Conservation (phyloP, 2,888 invertebrate genomes). For the Agonopterix subpropinquella region DNA sequence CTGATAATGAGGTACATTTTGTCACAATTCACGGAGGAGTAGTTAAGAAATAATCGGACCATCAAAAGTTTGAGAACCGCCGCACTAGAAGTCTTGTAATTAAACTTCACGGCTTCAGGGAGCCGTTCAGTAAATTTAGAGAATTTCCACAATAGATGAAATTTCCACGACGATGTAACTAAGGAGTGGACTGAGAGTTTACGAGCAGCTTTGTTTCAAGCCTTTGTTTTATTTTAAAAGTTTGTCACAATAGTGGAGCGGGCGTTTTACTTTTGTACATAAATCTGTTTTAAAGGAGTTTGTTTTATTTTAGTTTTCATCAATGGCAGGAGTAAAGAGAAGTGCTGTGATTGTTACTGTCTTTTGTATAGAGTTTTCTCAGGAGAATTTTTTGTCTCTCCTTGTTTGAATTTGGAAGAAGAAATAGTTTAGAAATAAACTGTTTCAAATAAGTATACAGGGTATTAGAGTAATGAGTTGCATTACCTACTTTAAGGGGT, state of each 20-base stretch:
- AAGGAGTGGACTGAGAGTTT: background rate
- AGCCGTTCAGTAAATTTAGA: background rate
- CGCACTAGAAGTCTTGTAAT: conserved; percentile 51
- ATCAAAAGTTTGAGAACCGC: too few relatives aligned
- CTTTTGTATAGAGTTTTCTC: too few relatives aligned
- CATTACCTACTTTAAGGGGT: too few relatives aligned
- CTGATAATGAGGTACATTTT: background rate
- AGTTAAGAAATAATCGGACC: too few relatives aligned
- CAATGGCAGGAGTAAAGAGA: background rate
- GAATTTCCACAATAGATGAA: conserved; percentile 1
- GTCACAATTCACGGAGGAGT: background rate
- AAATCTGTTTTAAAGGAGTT: too few relatives aligned
- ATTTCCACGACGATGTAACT: too few relatives aligned
- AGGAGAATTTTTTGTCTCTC: too few relatives aligned
- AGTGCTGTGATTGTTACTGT: too few relatives aligned
- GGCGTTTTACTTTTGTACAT: background rate
- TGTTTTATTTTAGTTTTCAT: background rate
- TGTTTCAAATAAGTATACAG: too few relatives aligned
- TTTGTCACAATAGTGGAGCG: background rate
- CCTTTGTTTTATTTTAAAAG: conserved; percentile 3
- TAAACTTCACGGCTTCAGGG: conserved; percentile 36
- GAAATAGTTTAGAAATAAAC: too few relatives aligned
- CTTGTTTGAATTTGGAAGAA: too few relatives aligned
- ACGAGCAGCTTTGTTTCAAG: background rate
- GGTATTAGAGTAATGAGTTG: too few relatives aligned